Base-by-base conservation (phyloP, 2,113 vertebrate species). In the Thinocorus orbignyianus region DNA sequence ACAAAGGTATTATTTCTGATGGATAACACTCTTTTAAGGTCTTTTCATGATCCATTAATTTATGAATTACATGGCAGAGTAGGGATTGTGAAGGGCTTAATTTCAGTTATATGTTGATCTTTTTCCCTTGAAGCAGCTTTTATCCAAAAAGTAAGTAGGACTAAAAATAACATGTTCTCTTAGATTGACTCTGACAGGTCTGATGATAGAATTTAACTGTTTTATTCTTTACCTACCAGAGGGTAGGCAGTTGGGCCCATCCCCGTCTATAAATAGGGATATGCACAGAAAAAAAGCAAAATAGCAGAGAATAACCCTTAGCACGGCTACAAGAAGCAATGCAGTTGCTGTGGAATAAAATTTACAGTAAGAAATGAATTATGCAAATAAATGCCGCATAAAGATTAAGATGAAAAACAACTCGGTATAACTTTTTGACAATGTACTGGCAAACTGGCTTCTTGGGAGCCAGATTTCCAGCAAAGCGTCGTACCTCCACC, bases 11-110 rank as follows among this genome's bases (percentile, higher is more conserved):
- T 81, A 89, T 87, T 94, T 91, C 61, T 90, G 91, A 94, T 39
- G 69, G 70, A 85, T 82, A 95, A 81, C 77, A 46, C 41, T 81
- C 80, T 89, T 94, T 78, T 92, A 92, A 93, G 81, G 65, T 92
- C 70, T 94, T 95, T 96, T 87, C 88, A 72, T 84, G 92, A 95
- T 64, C 92, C 90, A 86, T 94, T 95, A 96, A 86, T 95, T 97
- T 96, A 86, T 88, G 54, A 96, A 94, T 92, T 92, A 93, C 88
- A 83, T 2, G 16, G 61, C 52, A 92, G 81, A 87, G 72, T 6
- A 91, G 73, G 35, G 78, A 89, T 88, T 91, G 69, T 76, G 49
- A 87, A 89, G 37, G 70, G 80, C 31, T 91, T 95, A 41, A 95
- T 86, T 91, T 96, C 49, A 76, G 66, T 82, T 96, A 89, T 66